Conservation (phyloP, 2,113 vertebrate species). For the Alethe castanea region DNA sequence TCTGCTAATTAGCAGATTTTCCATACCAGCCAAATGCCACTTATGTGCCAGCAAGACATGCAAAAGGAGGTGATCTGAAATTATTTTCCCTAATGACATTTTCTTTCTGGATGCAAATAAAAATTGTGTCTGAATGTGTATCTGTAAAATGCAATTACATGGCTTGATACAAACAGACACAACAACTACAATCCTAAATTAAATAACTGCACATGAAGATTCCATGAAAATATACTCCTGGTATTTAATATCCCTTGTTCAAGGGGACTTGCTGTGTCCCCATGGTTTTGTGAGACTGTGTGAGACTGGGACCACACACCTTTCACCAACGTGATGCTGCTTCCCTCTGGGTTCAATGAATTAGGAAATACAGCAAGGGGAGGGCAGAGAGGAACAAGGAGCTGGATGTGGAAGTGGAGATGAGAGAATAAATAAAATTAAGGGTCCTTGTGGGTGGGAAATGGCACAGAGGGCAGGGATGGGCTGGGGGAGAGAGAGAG, state of each 20-base stretch:
- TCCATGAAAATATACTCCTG: neutral
- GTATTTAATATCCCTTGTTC: neutral
- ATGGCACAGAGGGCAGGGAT: neutral
- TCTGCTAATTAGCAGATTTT: neutral
- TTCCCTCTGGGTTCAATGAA: neutral
- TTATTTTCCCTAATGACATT: neutral
- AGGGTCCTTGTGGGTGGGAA: neutral
- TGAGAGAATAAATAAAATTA: neutral
- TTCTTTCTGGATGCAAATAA: constrained; percentile 21
- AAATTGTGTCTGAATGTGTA: neutral
- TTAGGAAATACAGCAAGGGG: neutral
- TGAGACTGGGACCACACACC: neutral
- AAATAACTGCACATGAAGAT: neutral
- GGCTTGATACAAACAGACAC: neutral
- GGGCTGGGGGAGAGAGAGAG: neutral
- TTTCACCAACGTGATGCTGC: fast-evolving
- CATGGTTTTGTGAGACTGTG: fast-evolving
- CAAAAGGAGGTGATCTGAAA: neutral
- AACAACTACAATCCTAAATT: neutral
- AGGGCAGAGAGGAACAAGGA: neutral
- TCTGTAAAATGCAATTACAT: neutral
- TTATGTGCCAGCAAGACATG: neutral
- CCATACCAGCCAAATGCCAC: neutral
- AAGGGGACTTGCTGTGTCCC: neutral
- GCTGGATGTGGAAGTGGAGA: neutral